Base-by-base conservation (phyloP, 1,140 invertebrate genomes). In the Parapsyche elsis region DNA sequence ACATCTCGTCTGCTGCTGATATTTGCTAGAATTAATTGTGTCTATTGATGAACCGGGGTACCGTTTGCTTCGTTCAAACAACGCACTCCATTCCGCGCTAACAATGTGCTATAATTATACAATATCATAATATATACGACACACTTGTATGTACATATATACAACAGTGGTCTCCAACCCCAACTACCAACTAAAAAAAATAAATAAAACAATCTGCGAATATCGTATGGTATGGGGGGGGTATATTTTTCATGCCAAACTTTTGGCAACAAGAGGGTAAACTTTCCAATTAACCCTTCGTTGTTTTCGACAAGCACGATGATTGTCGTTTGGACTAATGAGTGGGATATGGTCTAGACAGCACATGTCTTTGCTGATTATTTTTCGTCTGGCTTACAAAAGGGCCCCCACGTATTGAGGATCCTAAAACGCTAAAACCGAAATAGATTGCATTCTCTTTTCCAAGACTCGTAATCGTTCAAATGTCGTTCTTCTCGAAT, bases 211-310 rank as follows among this genome's bases (percentile, higher is more conserved):
- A n/a, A n/a, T n/a, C n/a, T n/a, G n/a, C n/a, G n/a, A n/a, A n/a
- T n/a, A n/a, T n/a, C n/a, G n/a, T n/a, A n/a, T n/a, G n/a, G n/a
- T n/a, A n/a, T n/a, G n/a, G n/a, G n/a, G n/a, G n/a, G n/a, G n/a
- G n/a, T n/a, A n/a, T n/a, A n/a, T n/a, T n/a, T n/a, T n/a, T n/a
- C n/a, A n/a, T n/a, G 30, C 2, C 30, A 38, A 38, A 38, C 30
- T 7, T 38, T 38, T 38, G 7, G 7, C 30, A 38, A 38, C n/a
- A n/a, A 7, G 30, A 38, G 30, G 30, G 30, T 2, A 61, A 61
- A 61, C 9, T 61, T 19, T 61, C 57, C 57, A 61, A 61, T 61
- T 61, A 61, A 61, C 57, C 57, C 57, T 61, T 21, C 19, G 57
- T 61, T 61, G 49, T 53, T 61, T n/a, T n/a, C n/a, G n/a, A n/a